A percentile compares a stretch with the other conserved stretches of the same genome.
Conservation (phyloP, 2,888 invertebrate genomes). For the Ectemnius continuus region DNA sequence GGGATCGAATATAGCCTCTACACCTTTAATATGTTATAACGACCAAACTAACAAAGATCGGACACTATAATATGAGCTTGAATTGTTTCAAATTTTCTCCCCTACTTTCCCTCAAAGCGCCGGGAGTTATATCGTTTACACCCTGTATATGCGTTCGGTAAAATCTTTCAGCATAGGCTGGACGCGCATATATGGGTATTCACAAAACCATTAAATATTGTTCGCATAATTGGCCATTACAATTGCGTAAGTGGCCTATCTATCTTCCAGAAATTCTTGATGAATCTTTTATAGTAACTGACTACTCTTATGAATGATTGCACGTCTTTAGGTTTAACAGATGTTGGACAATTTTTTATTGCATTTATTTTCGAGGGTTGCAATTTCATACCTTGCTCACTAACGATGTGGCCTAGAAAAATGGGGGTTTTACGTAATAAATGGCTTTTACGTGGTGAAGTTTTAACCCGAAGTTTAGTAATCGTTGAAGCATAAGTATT, state of each 20-base stretch:
- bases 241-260: constrained; percentile 60
- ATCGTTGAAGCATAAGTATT: not conserved
- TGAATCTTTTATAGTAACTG: constrained; percentile 33
- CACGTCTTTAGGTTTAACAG: constrained; percentile 47
- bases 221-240: no score
- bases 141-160: no score
- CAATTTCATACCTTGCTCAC: not conserved
- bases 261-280: constrained; percentile 51
- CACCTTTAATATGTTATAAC: no score
- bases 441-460: constrained; percentile 3
- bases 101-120: no score
- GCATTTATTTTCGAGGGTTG: constrained; percentile 43
- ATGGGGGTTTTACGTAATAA: constrained; percentile 11
- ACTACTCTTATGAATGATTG: not conserved
- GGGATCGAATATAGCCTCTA: no score
- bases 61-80: no score
- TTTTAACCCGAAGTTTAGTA: not conserved
- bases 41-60: no score
- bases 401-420: not conserved
- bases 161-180: no score
- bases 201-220: no score
- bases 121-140: no score
- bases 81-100: no score
- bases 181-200: no score
- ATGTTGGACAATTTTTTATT: constrained; percentile 54